phyloP scores from a whole-genome alignment of 2,888 invertebrate genomes.

The Caenorhabditis sp. region DNA sequence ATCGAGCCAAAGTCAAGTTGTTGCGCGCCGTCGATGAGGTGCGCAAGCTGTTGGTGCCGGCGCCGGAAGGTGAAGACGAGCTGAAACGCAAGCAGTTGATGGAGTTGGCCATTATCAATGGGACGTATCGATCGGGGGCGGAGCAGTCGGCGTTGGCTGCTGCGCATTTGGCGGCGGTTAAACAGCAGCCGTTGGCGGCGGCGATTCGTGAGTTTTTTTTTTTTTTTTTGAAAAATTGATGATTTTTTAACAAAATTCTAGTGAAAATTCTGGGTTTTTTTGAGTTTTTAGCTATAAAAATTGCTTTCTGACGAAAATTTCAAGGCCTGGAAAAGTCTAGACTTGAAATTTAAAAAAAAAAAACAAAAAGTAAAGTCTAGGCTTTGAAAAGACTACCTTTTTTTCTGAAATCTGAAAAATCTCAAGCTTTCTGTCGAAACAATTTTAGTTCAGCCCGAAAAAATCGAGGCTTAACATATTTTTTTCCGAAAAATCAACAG shows the following conservation, averaged over 20 bases:
- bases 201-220: conserved; percentile 45
- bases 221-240: background rate
- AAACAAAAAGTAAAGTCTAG: background rate
- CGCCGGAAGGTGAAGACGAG: conserved; percentile 87
- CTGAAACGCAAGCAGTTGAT: conserved; percentile 98
- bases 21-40: conserved; percentile 96
- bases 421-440: no score
- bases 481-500: no score
- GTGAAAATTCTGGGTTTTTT: background rate
- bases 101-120: conserved; percentile 99
- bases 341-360: background rate
- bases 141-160: conserved; percentile 49
- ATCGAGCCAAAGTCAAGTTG: conserved; percentile 92
- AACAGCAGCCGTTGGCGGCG: conserved; percentile 42
- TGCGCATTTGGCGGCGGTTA: conserved; percentile 49
- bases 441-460: no score
- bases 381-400: background rate
- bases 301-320: no score
- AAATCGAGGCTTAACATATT: no score
- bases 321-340: no score
- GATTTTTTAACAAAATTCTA: background rate
- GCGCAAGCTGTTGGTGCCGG: conserved; percentile 94
- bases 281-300: no score
- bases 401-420: no score
- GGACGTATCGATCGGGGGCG: conserved; percentile 83